These are phyloP conservation scores for Pteronotus mesoamericanus DNA, from an alignment of 2,797 vertebrate genomes.

Conservation along the genomic window DNA sequence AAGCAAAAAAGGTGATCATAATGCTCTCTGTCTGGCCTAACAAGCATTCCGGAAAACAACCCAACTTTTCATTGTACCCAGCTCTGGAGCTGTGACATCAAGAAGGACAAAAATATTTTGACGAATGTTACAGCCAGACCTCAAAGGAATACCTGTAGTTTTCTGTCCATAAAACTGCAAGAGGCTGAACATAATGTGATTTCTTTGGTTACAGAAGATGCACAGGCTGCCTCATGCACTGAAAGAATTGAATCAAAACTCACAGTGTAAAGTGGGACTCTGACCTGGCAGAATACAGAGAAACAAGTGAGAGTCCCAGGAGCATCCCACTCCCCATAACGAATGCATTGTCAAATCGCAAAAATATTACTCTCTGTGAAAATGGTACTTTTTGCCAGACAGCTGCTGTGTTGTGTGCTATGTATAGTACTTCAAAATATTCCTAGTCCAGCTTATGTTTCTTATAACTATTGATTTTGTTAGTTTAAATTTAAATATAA, in stretches of 20 bases:
- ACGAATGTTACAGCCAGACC: neutral
- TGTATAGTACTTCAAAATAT: neutral
- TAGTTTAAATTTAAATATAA: neutral
- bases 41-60: neutral
- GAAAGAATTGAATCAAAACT: constrained; percentile 15
- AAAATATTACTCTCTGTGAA: neutral
- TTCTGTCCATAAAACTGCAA: constrained; percentile 6
- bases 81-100: neutral
- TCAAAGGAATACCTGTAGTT: neutral
- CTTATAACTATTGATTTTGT: neutral
- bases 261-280: neutral
- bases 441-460: neutral
- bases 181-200: neutral
- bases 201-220: neutral
- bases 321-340: neutral
- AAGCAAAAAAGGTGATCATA: neutral
- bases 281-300: neutral
- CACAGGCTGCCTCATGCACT: neutral
- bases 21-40: neutral
- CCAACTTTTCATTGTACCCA: neutral
- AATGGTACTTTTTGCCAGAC: neutral
- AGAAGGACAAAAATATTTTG: neutral
- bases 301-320: neutral
- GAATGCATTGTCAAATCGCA: neutral
- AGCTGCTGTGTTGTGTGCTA: neutral